Percentiles rank a stretch among this genome's conserved stretches.
Evolutionary conservation across 1,140 invertebrate species (phyloP).

Genomic region (Mycetomoellerius zeteki): DNA sequence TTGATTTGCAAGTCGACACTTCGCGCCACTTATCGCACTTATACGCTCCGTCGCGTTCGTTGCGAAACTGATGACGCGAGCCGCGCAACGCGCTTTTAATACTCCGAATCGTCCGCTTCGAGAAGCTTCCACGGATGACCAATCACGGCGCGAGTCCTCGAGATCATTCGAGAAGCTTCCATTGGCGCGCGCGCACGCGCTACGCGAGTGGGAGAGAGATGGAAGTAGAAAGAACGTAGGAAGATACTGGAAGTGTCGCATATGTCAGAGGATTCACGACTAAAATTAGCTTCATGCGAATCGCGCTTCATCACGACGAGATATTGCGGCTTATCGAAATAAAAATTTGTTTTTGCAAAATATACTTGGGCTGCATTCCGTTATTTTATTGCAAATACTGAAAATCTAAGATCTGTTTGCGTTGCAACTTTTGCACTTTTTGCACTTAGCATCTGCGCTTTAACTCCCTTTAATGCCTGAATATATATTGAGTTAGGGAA

Average conservation of each 20-base stretch:
- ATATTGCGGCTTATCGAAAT: not conserved
- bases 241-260: slow-evolving; percentile 33
- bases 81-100: slow-evolving; percentile 57
- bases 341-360: not conserved
- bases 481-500: too few species aligned
- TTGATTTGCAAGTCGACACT: not conserved
- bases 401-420: too few species aligned
- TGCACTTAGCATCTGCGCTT: too few species aligned
- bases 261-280: slow-evolving; percentile 22
- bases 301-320: not conserved
- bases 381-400: too few species aligned
- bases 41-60: not conserved
- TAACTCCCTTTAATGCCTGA: too few species aligned
- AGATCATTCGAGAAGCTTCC: not conserved
- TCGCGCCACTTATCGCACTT: slow-evolving; percentile 2
- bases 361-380: too few species aligned
- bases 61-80: slow-evolving; percentile 23
- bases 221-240: not conserved
- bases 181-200: not conserved
- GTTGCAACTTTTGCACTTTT: too few species aligned
- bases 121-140: slow-evolving; percentile 70
- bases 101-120: slow-evolving; percentile 67
- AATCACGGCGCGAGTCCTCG: slow-evolving; percentile 39
- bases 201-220: not conserved
- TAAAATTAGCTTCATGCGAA: slow-evolving; percentile 62